Conservation (phyloP, 1,140 invertebrate genomes). For the Pectinophora gossypiella region DNA sequence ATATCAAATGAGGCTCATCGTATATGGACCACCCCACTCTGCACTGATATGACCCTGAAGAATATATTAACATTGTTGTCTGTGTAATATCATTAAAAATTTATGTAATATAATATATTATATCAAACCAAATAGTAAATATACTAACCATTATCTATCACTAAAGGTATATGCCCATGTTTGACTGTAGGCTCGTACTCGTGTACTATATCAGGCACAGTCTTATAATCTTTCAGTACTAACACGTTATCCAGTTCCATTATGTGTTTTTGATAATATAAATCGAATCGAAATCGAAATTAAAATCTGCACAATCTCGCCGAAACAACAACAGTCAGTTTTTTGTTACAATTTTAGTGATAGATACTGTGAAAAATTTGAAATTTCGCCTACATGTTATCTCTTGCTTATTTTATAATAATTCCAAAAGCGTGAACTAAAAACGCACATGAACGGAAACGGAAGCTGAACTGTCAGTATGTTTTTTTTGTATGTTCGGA, state of each 20-base stretch:
- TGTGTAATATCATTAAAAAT: background rate
- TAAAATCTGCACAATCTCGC: background rate
- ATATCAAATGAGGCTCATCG: conserved; percentile 85
- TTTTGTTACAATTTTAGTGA: background rate
- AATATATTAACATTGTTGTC: background rate
- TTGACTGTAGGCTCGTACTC: conserved; percentile 78
- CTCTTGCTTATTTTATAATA: no score
- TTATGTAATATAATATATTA: no score
- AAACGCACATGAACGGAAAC: background rate
- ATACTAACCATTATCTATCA: conserved; percentile 90
- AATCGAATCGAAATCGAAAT: background rate
- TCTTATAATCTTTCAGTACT: conserved; percentile 85
- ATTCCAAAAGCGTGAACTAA: no score
- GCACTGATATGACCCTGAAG: conserved; percentile 91
- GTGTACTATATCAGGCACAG: conserved; percentile 83
- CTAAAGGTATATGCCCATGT: conserved; percentile 79
- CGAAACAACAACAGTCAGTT: background rate
- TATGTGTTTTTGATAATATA: background rate
- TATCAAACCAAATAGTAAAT: background rate
- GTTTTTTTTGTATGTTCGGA: background rate
- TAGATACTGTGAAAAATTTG: no score
- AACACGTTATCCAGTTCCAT: conserved; percentile 69
- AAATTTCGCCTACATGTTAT: no score
- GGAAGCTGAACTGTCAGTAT: background rate
- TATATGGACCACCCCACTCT: conserved; percentile 91